A percentile compares a stretch with the other conserved stretches of the same genome.
phyloP scores from a whole-genome alignment of 2,113 vertebrate species.

The Zosterops japonicus region DNA sequence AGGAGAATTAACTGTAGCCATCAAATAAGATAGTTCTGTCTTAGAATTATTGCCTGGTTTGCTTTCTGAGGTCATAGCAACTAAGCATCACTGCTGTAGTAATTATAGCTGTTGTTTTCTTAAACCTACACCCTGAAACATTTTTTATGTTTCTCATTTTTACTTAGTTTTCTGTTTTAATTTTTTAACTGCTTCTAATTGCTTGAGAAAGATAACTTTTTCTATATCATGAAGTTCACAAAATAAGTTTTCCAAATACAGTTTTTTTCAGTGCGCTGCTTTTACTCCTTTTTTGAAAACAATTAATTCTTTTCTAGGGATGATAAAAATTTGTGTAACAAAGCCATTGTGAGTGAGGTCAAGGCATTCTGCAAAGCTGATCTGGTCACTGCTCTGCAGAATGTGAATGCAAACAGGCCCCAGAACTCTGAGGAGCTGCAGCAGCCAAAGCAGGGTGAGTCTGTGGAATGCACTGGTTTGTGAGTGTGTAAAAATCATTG shows the following conservation, averaged over 20 bases:
- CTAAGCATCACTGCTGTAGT: not conserved
- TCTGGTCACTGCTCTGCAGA: constrained; percentile 76
- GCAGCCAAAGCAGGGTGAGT: constrained; percentile 11
- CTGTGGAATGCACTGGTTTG: not conserved
- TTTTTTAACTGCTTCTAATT: not conserved
- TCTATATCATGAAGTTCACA: not conserved
- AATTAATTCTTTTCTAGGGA: constrained; percentile 73
- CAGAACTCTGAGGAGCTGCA: constrained; percentile 19
- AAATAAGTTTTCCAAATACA: not conserved
- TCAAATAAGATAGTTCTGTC: not conserved
- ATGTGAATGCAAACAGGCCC: constrained; percentile 26
- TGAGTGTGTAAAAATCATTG: not conserved
- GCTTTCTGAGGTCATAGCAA: not conserved
- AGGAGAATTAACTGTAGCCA: not conserved
- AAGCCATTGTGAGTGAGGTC: constrained; percentile 90
- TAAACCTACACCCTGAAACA: not conserved
- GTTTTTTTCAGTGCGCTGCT: not conserved
- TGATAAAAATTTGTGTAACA: constrained; percentile 94
- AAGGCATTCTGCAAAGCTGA: constrained; percentile 87
- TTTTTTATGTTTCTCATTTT: not conserved
- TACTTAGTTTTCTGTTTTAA: not conserved
- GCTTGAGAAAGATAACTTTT: not conserved
- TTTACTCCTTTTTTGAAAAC: not conserved
- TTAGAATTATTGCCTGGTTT: not conserved
- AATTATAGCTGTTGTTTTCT: not conserved